Percentiles rank a stretch among this genome's conserved stretches.
Evolutionary conservation across 2,113 vertebrate species (phyloP).

Genomic region (Phrynosoma platyrhinos): DNA sequence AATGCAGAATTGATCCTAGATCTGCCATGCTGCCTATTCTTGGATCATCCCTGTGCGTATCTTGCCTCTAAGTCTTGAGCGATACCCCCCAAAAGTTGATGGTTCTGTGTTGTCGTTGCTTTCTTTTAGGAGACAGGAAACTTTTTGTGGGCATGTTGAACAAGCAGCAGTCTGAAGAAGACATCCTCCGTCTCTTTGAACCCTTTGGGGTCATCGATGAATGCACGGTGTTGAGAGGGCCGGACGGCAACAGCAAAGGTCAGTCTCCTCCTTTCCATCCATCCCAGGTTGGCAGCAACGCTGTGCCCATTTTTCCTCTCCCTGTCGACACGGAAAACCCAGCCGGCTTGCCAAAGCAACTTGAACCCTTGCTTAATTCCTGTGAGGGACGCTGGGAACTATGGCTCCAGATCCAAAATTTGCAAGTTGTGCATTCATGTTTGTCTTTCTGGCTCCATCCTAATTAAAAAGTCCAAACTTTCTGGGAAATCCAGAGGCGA

Average conservation of each 20-base stretch:
- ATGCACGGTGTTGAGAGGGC: slow-evolving; percentile 96
- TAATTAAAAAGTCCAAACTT: too few species aligned
- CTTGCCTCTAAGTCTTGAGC: not conserved
- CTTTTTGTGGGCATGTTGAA: slow-evolving; percentile 99
- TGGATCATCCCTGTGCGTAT: not conserved
- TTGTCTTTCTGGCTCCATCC: too few species aligned
- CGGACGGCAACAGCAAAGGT: slow-evolving; percentile 99
- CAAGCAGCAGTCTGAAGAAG: slow-evolving; percentile 98
- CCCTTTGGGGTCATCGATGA: slow-evolving; percentile 98
- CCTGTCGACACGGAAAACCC: not conserved
- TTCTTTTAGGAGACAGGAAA: slow-evolving; percentile 85
- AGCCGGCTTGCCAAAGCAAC: not conserved
- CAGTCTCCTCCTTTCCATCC: slow-evolving; percentile 36
- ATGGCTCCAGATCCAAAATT: too few species aligned
- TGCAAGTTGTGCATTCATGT: too few species aligned
- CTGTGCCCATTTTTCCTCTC: not conserved
- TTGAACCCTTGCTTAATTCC: not conserved
- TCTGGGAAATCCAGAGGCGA: not conserved
- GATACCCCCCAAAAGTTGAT: slow-evolving; percentile 71
- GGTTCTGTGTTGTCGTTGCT: slow-evolving; percentile 63
- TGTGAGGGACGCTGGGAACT: too few species aligned
- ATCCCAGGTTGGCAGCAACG: not conserved
- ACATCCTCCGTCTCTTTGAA: slow-evolving; percentile 96
- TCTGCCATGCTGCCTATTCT: not conserved
- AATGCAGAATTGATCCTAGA: too few species aligned